These are phyloP conservation scores for Centropristis striata DNA, from an alignment of 2,113 vertebrate genomes.

Conservation along the genomic window DNA sequence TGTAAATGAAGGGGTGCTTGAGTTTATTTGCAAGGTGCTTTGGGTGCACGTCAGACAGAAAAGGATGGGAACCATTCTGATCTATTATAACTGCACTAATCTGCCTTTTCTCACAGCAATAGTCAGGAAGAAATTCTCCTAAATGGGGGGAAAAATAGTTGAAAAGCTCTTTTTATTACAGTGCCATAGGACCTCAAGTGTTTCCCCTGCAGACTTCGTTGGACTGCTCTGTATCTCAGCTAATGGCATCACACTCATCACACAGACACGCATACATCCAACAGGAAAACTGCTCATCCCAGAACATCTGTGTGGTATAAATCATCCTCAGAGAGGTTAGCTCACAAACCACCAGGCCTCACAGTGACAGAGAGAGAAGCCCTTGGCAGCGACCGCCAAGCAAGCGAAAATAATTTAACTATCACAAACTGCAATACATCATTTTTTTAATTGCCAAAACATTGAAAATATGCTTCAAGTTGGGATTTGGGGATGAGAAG, in stretches of 20 bases:
- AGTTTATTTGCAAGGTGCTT: neutral
- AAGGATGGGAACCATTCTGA: neutral
- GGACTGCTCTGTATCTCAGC: slow-evolving; percentile 40
- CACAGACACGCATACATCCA: slow-evolving; percentile 54
- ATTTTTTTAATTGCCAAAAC: slow-evolving; percentile 60
- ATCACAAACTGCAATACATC: slow-evolving; percentile 60
- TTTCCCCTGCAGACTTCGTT: slow-evolving; percentile 55
- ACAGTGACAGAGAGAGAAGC: slow-evolving; percentile 57
- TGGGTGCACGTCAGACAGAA: neutral
- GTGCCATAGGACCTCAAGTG: slow-evolving; percentile 34
- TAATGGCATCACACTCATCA: slow-evolving; percentile 48
- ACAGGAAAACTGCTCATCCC: slow-evolving; percentile 53
- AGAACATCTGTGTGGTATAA: slow-evolving; percentile 77
- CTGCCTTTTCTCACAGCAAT: slow-evolving; percentile 5
- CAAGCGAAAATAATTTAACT: slow-evolving; percentile 47
- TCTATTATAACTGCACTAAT: neutral
- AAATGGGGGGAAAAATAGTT: neutral
- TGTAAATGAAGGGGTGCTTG: neutral
- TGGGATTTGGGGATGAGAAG: slow-evolving; percentile 52
- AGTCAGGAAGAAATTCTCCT: neutral
- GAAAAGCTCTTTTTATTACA: slow-evolving; percentile 37
- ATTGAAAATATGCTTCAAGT: slow-evolving; percentile 49
- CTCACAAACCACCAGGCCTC: slow-evolving; percentile 63
- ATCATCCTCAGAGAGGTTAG: slow-evolving; percentile 64
- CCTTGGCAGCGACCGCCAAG: slow-evolving; percentile 36